Evolutionary conservation across 1,140 invertebrate species (phyloP).

Genomic region (Ruditapes philippinarum): DNA sequence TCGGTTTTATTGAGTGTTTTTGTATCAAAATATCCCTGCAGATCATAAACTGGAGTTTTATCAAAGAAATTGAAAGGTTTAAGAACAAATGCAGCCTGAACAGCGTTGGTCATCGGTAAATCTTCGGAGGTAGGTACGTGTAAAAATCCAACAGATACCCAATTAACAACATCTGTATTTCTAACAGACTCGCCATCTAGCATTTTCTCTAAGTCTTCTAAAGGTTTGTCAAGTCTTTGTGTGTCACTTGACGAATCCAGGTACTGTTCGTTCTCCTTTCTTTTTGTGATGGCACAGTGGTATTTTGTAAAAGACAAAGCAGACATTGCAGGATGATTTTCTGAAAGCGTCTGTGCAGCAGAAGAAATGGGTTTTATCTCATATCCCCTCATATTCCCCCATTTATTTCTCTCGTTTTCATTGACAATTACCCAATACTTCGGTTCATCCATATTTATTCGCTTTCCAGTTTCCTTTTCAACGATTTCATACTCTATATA

Average conservation of each 20-base stretch:
- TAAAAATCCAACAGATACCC: conserved; percentile 62
- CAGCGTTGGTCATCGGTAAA: conserved; percentile 56
- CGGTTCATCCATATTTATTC: conserved; percentile 37
- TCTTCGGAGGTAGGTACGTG: conserved; percentile 64
- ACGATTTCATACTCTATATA: conserved; percentile 62
- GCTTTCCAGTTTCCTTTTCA: conserved; percentile 35
- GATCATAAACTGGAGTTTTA: conserved; percentile 50
- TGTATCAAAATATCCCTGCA: conserved; percentile 38
- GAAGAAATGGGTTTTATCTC: conserved; percentile 46
- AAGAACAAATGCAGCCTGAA: conserved; percentile 43
- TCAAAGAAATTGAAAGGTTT: conserved; percentile 68
- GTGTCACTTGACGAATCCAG: conserved; percentile 44
- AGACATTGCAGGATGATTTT: conserved; percentile 51
- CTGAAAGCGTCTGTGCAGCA: conserved; percentile 36
- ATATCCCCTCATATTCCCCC: conserved; percentile 57
- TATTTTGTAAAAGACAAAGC: conserved; percentile 63
- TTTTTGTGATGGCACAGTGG: conserved; percentile 55
- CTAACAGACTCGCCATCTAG: conserved; percentile 46
- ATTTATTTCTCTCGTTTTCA: conserved; percentile 59
- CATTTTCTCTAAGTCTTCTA: conserved; percentile 35
- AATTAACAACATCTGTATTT: conserved; percentile 61
- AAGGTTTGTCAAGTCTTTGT: conserved; percentile 45
- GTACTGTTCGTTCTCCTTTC: conserved; percentile 54
- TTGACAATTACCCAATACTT: conserved; percentile 63
- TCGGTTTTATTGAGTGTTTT: background rate